A percentile compares a stretch with the other conserved stretches of the same genome.
phyloP scores from a whole-genome alignment of 2,888 invertebrate species.

The Brassicogethes aeneus region DNA sequence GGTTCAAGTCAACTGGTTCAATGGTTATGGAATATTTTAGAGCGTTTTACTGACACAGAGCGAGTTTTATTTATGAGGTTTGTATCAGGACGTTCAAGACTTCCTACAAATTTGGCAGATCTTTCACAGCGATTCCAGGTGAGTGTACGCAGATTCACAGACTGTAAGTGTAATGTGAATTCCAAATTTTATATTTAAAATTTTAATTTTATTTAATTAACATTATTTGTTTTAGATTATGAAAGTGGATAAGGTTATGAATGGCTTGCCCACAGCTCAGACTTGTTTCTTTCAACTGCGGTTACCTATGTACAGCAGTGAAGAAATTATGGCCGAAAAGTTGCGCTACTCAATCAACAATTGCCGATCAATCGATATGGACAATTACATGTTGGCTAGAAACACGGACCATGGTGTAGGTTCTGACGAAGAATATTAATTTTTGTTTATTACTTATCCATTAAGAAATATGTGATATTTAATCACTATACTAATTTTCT shows the following conservation, averaged over 20 bases:
- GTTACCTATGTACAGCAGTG: conserved; percentile 51
- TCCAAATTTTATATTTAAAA: no score
- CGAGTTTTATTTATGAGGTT: conserved; percentile 56
- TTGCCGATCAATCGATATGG: conserved; percentile 60
- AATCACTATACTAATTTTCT: no score
- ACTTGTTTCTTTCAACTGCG: conserved; percentile 55
- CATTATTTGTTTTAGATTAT: conserved; percentile 39
- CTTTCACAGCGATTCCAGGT: conserved; percentile 57
- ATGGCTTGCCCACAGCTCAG: conserved; percentile 56
- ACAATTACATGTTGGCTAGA: conserved; percentile 58
- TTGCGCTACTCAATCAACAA: conserved; percentile 57
- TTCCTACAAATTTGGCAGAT: conserved; percentile 56
- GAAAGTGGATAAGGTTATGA: conserved; percentile 47
- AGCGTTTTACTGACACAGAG: conserved; percentile 52
- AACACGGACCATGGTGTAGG: conserved; percentile 44
- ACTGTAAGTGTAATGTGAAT: no score
- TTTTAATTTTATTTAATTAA: no score
- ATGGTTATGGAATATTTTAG: conserved; percentile 57
- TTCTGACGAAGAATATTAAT: conserved; percentile 43
- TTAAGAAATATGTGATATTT: no score
- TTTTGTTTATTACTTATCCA: no score
- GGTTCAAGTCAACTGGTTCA: conserved; percentile 50
- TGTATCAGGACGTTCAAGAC: conserved; percentile 54
- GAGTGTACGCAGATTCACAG: no score
- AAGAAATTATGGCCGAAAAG: conserved; percentile 51